phyloP scores from a whole-genome alignment of 2,888 invertebrate genomes.

The Machimus atricapillus region DNA sequence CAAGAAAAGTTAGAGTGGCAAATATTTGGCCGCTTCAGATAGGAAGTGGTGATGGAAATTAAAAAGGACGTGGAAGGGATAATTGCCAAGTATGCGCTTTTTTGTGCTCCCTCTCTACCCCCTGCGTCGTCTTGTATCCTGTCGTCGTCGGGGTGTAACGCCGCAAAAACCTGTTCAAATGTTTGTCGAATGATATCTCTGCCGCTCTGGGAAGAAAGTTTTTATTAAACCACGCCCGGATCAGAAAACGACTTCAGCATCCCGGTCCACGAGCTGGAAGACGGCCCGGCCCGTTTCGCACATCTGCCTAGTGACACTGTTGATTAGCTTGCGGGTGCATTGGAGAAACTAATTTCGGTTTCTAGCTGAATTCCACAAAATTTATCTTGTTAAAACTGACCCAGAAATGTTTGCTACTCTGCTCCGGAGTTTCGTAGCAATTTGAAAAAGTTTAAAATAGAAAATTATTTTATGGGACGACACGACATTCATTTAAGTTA shows the following conservation, averaged over 20 bases:
- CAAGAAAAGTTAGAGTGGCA: slow-evolving; percentile 32
- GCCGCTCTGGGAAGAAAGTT: background rate
- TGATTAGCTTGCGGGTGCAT: background rate
- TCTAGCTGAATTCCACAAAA: background rate
- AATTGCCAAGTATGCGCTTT: slow-evolving; percentile 42
- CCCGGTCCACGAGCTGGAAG: background rate
- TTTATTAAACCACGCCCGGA: background rate
- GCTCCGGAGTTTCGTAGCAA: background rate
- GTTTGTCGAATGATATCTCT: background rate
- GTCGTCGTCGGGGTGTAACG: background rate
- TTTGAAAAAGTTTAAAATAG: background rate
- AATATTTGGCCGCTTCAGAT: slow-evolving; percentile 45
- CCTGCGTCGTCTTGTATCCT: background rate
- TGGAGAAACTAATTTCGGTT: background rate
- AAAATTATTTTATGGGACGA: background rate
- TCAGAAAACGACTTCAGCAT: background rate
- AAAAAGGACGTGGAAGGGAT: slow-evolving; percentile 32
- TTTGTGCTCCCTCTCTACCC: slow-evolving; percentile 6
- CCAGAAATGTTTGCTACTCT: background rate
- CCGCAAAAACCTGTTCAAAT: slow-evolving; percentile 1
- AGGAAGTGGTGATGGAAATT: slow-evolving; percentile 40
- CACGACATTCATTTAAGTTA: background rate
- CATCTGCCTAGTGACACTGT: background rate
- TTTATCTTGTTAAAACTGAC: background rate
- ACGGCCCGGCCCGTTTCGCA: background rate